Conservation (phyloP, 1,140 invertebrate genomes). For the Nymphalis io region DNA sequence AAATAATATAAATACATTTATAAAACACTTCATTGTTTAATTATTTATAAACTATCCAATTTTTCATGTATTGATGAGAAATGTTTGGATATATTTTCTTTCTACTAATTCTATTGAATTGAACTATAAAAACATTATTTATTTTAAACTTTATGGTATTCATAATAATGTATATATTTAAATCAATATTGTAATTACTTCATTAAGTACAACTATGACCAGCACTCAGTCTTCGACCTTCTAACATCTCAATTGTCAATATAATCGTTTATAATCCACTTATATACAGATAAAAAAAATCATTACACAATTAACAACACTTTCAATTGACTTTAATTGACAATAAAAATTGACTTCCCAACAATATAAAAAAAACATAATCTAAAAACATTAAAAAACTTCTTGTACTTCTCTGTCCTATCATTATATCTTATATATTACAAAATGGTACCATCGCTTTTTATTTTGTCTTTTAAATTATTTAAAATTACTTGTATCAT, state of each 20-base stretch:
- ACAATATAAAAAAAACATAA: constrained; percentile 24
- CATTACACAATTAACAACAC: constrained; percentile 27
- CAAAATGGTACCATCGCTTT: constrained; percentile 8
- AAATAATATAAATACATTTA: no score
- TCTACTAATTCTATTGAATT: no score
- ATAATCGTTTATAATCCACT: constrained; percentile 19
- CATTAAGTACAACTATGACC: constrained; percentile 48
- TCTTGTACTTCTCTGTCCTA: constrained; percentile 26
- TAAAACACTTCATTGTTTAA: no score
- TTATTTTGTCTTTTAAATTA: constrained; percentile 28
- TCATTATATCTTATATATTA: not conserved
- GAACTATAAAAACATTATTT: no score
- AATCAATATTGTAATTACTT: constrained; percentile 4
- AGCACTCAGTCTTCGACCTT: constrained; percentile 63
- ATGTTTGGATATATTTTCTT: no score
- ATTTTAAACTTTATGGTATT: no score
- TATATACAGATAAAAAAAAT: constrained; percentile 41
- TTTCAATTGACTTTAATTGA: no score
- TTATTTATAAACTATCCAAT: no score
- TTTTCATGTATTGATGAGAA: no score
- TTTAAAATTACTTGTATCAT: not conserved
- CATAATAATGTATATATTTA: constrained; percentile 13
- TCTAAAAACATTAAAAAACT: constrained; percentile 36
- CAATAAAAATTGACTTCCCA: constrained; percentile 26
- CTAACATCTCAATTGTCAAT: constrained; percentile 46